These are phyloP conservation scores for Pristionchus maxplancki DNA, from an alignment of 2,888 invertebrate genomes.

Conservation along the genomic window DNA sequence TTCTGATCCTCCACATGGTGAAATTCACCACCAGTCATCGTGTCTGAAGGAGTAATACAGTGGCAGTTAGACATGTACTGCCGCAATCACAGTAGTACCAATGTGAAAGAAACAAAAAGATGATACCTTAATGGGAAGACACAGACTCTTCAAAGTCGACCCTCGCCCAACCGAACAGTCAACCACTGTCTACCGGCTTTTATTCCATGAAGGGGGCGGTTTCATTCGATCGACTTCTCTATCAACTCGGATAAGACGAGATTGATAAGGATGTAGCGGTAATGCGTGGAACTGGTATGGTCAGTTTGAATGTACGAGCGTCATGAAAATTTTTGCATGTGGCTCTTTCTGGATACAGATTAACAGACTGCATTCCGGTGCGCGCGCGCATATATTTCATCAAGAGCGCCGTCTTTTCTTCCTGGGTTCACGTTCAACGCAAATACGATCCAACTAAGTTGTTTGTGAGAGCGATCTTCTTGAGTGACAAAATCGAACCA, in stretches of 20 bases:
- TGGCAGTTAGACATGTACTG: too few relatives aligned
- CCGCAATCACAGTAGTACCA: not conserved
- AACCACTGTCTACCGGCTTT: not conserved
- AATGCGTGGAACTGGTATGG: conserved; percentile 9
- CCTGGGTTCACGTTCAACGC: too few relatives aligned
- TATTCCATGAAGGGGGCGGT: not conserved
- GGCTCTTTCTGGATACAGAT: too few relatives aligned
- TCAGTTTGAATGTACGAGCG: not conserved
- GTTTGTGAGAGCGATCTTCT: too few relatives aligned
- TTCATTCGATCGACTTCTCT: not conserved
- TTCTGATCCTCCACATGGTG: conserved; percentile 10
- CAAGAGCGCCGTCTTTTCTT: too few relatives aligned
- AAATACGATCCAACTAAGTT: too few relatives aligned
- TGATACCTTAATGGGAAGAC: not conserved
- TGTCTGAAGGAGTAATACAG: not conserved
- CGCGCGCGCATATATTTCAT: too few relatives aligned
- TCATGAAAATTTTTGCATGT: too few relatives aligned
- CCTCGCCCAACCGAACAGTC: not conserved
- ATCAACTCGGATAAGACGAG: conserved; percentile 10
- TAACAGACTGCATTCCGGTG: too few relatives aligned
- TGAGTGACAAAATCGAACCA: too few relatives aligned
- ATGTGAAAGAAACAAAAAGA: not conserved
- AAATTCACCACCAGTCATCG: not conserved
- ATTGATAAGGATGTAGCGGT: not conserved
- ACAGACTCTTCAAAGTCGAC: not conserved